phyloP scores from a whole-genome alignment of 2,888 invertebrate species.

The Chrysomela aeneicollis region DNA sequence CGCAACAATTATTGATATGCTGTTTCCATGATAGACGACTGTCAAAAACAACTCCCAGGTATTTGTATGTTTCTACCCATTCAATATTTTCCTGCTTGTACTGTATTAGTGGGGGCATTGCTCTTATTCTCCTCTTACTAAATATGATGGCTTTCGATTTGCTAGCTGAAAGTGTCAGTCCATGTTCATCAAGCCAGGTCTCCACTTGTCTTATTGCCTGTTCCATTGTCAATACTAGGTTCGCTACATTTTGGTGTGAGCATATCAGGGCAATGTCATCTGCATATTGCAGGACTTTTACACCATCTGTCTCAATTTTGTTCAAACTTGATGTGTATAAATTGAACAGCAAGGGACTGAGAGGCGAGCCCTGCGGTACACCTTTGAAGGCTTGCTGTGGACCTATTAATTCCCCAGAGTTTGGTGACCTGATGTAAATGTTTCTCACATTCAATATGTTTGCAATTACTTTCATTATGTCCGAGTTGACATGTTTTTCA shows the following conservation, averaged over 20 bases:
- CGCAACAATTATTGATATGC: neutral
- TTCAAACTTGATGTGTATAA: conserved; percentile 15
- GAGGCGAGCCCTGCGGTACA: conserved; percentile 16
- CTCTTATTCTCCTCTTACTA: conserved; percentile 13
- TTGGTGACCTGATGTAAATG: neutral
- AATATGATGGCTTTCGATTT: conserved; percentile 1
- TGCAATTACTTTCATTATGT: neutral
- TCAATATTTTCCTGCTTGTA: neutral
- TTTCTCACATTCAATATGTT: neutral
- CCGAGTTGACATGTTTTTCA: neutral
- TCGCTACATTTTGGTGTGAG: neutral
- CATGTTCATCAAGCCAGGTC: conserved; percentile 20
- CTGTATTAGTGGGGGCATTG: neutral
- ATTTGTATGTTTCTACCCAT: conserved; percentile 19
- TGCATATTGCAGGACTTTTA: conserved; percentile 26
- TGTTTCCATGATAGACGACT: neutral
- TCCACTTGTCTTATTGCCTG: neutral
- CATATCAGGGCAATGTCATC: conserved; percentile 20
- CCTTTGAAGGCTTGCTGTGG: neutral
- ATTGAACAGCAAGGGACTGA: conserved; percentile 27
- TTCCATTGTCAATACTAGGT: conserved; percentile 22
- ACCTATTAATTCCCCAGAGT: neutral
- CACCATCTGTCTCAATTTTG: neutral
- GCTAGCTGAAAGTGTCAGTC: conserved; percentile 10
- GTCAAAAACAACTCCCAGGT: conserved; percentile 20